Evolutionary conservation across 2,888 invertebrate species (phyloP).

Genomic region (Drosophila merina): DNA sequence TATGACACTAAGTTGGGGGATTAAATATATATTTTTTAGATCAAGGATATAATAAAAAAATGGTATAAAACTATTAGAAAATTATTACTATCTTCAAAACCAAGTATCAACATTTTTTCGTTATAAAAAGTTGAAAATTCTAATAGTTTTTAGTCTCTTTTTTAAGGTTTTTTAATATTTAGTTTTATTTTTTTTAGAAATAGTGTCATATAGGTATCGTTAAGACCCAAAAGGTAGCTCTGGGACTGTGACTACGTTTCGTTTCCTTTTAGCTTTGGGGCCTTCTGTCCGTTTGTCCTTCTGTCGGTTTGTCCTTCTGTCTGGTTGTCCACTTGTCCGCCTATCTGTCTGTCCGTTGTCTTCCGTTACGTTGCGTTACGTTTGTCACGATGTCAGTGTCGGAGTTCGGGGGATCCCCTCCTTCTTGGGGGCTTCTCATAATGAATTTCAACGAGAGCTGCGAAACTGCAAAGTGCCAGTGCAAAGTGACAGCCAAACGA

Average conservation of each 20-base stretch:
- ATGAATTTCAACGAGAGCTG: slow-evolving; percentile 74
- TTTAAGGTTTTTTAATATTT: too few relatives aligned
- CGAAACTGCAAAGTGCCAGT: slow-evolving; percentile 57
- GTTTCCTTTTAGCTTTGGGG: slow-evolving; percentile 6
- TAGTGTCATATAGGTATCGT: background rate
- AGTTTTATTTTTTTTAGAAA: background rate
- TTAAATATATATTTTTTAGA: background rate
- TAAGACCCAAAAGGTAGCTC: background rate
- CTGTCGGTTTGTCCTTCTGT: background rate
- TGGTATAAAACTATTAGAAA: background rate
- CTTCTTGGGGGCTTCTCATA: slow-evolving; percentile 55
- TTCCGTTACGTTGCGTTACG: slow-evolving; percentile 76
- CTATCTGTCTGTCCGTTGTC: slow-evolving; percentile 48
- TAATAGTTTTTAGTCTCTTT: too few relatives aligned
- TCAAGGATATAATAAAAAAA: background rate
- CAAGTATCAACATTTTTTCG: too few relatives aligned
- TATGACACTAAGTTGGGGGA: background rate
- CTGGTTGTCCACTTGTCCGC: background rate
- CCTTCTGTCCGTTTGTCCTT: background rate
- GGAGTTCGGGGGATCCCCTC: background rate
- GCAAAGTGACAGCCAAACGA: slow-evolving; percentile 63
- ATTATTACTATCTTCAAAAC: too few relatives aligned
- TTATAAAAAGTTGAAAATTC: too few relatives aligned
- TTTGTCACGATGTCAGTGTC: slow-evolving; percentile 65
- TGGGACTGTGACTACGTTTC: background rate